phyloP scores from a whole-genome alignment of 2,888 invertebrate genomes.

The Morinoia aosen region DNA sequence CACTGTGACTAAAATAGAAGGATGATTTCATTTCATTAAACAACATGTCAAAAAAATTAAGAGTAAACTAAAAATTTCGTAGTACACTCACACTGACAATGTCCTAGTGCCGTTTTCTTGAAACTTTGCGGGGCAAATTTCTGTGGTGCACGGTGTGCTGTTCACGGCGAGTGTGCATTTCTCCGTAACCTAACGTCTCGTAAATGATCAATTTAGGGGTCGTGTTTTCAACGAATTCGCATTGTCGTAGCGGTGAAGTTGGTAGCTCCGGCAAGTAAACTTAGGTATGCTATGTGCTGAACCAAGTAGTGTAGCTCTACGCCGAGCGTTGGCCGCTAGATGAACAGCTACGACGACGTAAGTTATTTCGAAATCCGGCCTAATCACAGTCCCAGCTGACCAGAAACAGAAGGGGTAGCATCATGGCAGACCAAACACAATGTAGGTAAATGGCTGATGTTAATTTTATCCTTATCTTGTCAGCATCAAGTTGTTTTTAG shows the following conservation, averaged over 20 bases:
- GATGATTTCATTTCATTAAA: neutral
- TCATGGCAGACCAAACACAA: neutral
- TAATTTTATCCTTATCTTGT: conserved; percentile 12
- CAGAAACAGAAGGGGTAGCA: neutral
- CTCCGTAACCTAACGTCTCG: neutral
- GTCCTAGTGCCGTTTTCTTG: neutral
- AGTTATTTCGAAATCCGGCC: neutral
- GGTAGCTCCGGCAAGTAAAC: too few relatives aligned
- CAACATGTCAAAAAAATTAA: neutral
- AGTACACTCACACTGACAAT: neutral
- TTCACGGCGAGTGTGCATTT: neutral
- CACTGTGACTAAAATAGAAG: neutral
- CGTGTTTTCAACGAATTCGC: too few relatives aligned
- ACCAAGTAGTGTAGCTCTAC: too few relatives aligned
- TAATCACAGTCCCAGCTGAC: neutral
- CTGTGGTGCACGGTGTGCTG: neutral
- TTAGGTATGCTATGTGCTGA: too few relatives aligned
- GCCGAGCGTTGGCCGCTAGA: too few relatives aligned
- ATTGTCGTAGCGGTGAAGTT: too few relatives aligned
- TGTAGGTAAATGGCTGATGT: conserved; percentile 21
- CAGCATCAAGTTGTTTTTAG: neutral
- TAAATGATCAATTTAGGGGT: neutral
- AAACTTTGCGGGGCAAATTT: neutral
- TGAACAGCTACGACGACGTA: too few relatives aligned
- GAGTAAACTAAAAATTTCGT: neutral